Evolutionary conservation across 2,888 invertebrate genomes (phyloP).

Genomic region (Cerceris ruficornis): DNA sequence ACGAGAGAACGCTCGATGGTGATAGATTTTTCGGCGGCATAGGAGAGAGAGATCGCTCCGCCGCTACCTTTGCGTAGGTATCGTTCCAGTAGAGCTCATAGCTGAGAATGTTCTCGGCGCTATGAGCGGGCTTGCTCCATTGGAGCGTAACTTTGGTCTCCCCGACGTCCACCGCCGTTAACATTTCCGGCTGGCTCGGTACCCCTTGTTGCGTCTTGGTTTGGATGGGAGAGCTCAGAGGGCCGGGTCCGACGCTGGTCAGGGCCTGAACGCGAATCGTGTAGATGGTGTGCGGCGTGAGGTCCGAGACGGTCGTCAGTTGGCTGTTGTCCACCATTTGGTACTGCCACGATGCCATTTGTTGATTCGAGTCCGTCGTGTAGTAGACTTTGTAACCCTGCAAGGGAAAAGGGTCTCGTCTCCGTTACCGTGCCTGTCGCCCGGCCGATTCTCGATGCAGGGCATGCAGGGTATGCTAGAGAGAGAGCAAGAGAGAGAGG

Average conservation of each 20-base stretch:
- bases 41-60: too few species aligned
- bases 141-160: conserved; percentile 95
- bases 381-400: conserved; percentile 99
- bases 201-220: conserved; percentile 99
- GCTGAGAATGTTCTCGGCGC: conserved; percentile 95
- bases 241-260: conserved; percentile 97
- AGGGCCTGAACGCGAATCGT: conserved; percentile 96
- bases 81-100: conserved; percentile 99
- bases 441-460: too few species aligned
- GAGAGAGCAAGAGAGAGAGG: too few species aligned
- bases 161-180: conserved; percentile 92
- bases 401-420: conserved; percentile 26
- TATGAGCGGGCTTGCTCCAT: conserved; percentile 96
- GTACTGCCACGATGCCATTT: conserved; percentile 95
- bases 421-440: background rate
- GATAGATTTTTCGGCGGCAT: background rate
- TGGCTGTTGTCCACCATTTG: conserved; percentile 97
- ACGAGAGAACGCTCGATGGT: background rate
- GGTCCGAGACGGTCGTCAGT: conserved; percentile 95
- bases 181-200: conserved; percentile 96
- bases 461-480: too few species aligned
- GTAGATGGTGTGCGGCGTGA: conserved; percentile 96
- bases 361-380: conserved; percentile 93
- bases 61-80: conserved; percentile 91
- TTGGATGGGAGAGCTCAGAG: conserved; percentile 97